Evolutionary conservation across 1,140 invertebrate genomes (phyloP).

Genomic region (Bombus huntii): DNA sequence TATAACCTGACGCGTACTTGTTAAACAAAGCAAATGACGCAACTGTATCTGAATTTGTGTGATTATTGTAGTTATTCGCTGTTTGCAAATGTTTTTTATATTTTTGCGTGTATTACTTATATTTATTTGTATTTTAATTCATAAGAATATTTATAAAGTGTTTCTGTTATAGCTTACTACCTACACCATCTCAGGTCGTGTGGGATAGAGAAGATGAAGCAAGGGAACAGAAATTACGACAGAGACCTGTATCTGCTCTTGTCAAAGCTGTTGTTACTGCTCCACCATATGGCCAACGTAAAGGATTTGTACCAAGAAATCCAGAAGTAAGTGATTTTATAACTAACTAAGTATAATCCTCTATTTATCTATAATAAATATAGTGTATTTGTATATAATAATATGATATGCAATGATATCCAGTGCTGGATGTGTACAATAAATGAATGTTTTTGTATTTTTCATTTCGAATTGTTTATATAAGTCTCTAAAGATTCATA

Average conservation of each 20-base stretch:
- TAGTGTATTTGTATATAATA: not conserved
- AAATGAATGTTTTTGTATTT: not conserved
- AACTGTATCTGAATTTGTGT: not conserved
- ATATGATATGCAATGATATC: too few relatives aligned
- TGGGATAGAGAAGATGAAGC: conserved; percentile 95
- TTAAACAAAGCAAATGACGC: not conserved
- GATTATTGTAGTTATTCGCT: not conserved
- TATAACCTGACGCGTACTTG: not conserved
- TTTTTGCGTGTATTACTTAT: not conserved
- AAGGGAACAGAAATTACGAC: conserved; percentile 84
- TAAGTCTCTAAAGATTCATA: not conserved
- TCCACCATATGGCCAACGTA: conserved; percentile 98
- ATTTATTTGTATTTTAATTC: not conserved
- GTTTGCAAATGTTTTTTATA: not conserved
- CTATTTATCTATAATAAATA: not conserved
- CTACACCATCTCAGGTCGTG: conserved; percentile 91
- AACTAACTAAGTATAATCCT: not conserved
- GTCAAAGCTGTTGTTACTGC: conserved; percentile 93
- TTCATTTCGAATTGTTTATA: not conserved
- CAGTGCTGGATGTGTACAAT: not conserved
- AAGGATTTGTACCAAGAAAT: conserved; percentile 96
- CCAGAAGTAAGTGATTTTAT: conserved; percentile 88
- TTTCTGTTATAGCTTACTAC: conserved; percentile 86
- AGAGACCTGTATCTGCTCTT: conserved; percentile 86
- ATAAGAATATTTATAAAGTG: not conserved